Base-by-base conservation (phyloP, 2,113 vertebrate species). In the Periophthalmus modestus region DNA sequence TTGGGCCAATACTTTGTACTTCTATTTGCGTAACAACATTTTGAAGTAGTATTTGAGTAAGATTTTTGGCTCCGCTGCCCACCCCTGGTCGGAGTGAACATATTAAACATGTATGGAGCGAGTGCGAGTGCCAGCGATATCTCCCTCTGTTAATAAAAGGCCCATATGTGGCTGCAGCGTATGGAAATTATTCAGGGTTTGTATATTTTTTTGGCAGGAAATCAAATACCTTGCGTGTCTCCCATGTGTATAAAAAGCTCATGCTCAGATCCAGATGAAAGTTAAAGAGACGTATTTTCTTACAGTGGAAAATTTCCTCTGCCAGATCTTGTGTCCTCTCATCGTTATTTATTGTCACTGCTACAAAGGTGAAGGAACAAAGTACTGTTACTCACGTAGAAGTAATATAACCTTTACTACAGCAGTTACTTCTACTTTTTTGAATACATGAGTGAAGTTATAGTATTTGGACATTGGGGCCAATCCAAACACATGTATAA, bases 121-220 rank as follows among this genome's bases (percentile, higher is more conserved):
- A 46, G 57, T 50, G 52, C 23, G 34, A 65, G 54, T 54, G 73
- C 71, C 66, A 66, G 69, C 33, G 15, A 33, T 63, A 23, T 1
- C 61, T 80, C 43, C 62, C 28, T 28, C 28, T 28, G 66, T 73
- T 84, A 79, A 73, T 82, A 82, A 84, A 63, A 47, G 18, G 34
- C 62, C 68, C 73, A 72, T 68, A 48, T 84, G 81, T 76, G 58
- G 48, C 68, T 58, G 70, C 67, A 69, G 62, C 33, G 36, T 66
- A 10, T 77, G 74, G 78, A 78, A 83, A 78, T 70, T 71, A 69
- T 73, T 78, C 70, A 15, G 33, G 39, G 50, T 80, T 78, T 77
- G 61, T 61, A 71, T 57, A 65, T 54, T 55, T 69, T 67, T 81
- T 68, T 77, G 79, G 74, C 66, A 78, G 67, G 21, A 67, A 69